A percentile compares a stretch with the other conserved stretches of the same genome.
These are phyloP conservation scores for Gymnocypris eckloni DNA, from an alignment of 2,797 vertebrate genomes.

Conservation along the genomic window DNA sequence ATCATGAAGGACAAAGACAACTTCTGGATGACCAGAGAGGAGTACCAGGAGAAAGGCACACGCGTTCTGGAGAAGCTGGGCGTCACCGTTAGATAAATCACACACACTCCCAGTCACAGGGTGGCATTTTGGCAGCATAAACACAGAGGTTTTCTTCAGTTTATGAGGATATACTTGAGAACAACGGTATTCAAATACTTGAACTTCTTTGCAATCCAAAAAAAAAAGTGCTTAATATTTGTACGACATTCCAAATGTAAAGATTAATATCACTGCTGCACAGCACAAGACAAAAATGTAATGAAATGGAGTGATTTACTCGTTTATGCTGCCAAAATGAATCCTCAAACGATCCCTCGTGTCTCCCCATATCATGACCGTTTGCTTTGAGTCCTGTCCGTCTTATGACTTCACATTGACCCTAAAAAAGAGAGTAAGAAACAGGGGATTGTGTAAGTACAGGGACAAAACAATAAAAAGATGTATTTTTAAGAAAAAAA, in stretches of 20 bases:
- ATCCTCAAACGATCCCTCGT: slow-evolving; percentile 23
- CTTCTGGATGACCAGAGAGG: slow-evolving; percentile 98
- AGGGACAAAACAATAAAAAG: slow-evolving; percentile 18
- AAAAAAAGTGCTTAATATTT: slow-evolving; percentile 37
- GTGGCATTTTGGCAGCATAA: slow-evolving; percentile 67
- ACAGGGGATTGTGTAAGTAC: neutral
- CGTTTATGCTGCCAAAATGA: slow-evolving; percentile 61
- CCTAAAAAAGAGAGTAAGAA: neutral
- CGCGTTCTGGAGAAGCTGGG: slow-evolving; percentile 98
- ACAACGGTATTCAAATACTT: slow-evolving; percentile 45
- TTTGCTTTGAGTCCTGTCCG: neutral
- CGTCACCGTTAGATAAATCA: slow-evolving; percentile 96
- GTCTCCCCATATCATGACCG: neutral
- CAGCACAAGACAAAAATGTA: neutral
- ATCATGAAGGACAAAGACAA: slow-evolving; percentile 99
- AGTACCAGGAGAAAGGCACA: slow-evolving; percentile 97
- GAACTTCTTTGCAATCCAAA: slow-evolving; percentile 53
- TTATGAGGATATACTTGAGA: slow-evolving; percentile 45
- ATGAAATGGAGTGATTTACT: neutral
- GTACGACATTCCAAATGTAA: slow-evolving; percentile 43
- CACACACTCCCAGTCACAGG: slow-evolving; percentile 49
- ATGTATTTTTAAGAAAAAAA: slow-evolving; percentile 32
- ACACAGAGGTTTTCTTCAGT: slow-evolving; percentile 33
- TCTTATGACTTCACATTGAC: neutral
- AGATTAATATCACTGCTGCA: slow-evolving; percentile 2